These are phyloP conservation scores for Urosaurus nigricauda DNA, from an alignment of 2,797 vertebrate species.

Conservation along the genomic window DNA sequence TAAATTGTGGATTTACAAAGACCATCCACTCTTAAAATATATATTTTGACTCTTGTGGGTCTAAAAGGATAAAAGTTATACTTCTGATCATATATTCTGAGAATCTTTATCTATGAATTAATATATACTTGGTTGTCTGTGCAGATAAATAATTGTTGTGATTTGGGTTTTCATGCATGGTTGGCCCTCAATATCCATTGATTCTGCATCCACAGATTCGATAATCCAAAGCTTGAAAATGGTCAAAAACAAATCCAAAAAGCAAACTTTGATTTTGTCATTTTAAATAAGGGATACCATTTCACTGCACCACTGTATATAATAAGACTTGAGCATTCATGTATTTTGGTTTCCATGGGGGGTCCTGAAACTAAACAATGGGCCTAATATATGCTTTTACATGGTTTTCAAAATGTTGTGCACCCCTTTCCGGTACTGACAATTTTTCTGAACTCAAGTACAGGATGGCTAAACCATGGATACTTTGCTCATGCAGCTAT, in stretches of 20 bases:
- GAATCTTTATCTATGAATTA: conserved; percentile 57
- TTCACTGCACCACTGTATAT: too few species aligned
- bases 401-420: conserved; percentile 7
- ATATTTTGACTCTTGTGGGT: conserved; percentile 43
- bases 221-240: too few species aligned
- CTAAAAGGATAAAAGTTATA: conserved; percentile 19
- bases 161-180: neutral
- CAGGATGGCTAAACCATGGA: neutral
- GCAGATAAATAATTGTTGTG: conserved; percentile 41
- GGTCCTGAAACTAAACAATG: too few species aligned
- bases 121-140: conserved; percentile 58
- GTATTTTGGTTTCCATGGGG: too few species aligned
- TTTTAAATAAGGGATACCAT: too few species aligned
- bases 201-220: too few species aligned
- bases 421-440: neutral
- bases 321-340: too few species aligned
- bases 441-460: neutral
- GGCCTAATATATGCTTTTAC: neutral
- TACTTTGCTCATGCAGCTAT: neutral
- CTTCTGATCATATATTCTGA: conserved; percentile 42
- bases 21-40: conserved; percentile 25
- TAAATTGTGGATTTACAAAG: neutral
- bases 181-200: neutral
- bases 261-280: too few species aligned
- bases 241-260: too few species aligned